Evolutionary conservation across 1,140 invertebrate genomes (phyloP).

Genomic region (Zophobas atratus): DNA sequence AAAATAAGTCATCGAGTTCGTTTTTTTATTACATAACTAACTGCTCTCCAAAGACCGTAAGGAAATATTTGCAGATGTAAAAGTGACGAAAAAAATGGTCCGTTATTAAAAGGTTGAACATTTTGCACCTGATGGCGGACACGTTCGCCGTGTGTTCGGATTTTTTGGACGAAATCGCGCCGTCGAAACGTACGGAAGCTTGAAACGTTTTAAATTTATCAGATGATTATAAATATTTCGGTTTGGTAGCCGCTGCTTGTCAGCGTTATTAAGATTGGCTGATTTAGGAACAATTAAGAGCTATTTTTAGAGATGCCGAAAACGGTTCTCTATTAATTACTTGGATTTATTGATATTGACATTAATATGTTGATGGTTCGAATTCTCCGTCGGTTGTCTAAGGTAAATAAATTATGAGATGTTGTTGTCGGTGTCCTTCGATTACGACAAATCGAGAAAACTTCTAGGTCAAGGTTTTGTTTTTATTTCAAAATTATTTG

Average conservation of each 20-base stretch:
- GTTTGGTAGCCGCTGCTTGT: constrained; percentile 2
- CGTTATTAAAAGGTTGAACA: constrained; percentile 8
- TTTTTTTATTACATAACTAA: constrained; percentile 30
- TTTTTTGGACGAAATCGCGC: constrained; percentile 4
- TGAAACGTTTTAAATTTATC: constrained; percentile 33
- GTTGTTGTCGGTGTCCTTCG: neutral
- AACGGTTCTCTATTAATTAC: constrained; percentile 25
- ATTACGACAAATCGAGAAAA: neutral
- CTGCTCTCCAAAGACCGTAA: constrained; percentile 23
- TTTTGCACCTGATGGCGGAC: constrained; percentile 9
- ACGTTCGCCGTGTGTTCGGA: neutral
- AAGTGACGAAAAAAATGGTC: constrained; percentile 32
- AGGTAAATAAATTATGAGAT: neutral
- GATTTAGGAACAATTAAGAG: constrained; percentile 31
- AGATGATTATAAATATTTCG: constrained; percentile 7
- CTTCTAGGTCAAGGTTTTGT: constrained; percentile 16
- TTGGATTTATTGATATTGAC: constrained; percentile 17
- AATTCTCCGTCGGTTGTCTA: constrained; percentile 4
- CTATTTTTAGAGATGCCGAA: neutral
- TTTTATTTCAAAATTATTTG: constrained; percentile 17
- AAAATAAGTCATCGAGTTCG: constrained; percentile 34
- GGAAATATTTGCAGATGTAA: constrained; percentile 20
- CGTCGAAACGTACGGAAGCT: constrained; percentile 7
- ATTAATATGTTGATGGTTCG: constrained; percentile 1
- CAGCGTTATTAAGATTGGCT: neutral